These are phyloP conservation scores for Aythya baeri DNA, from an alignment of 2,113 vertebrate species.

Conservation along the genomic window DNA sequence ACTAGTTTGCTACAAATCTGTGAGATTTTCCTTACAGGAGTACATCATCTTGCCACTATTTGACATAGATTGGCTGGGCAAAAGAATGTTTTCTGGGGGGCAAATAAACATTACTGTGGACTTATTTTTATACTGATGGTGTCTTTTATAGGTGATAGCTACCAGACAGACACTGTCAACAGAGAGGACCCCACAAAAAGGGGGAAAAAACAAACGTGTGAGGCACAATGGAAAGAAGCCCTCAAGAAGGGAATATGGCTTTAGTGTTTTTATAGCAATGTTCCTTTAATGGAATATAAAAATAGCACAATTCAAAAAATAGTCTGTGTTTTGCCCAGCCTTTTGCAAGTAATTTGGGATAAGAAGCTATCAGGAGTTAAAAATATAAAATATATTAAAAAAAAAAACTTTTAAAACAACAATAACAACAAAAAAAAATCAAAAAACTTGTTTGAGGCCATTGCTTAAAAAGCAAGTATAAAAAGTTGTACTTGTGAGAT, in stretches of 20 bases:
- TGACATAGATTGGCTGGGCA: slow-evolving; percentile 72
- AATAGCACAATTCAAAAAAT: slow-evolving; percentile 57
- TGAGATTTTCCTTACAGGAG: slow-evolving; percentile 77
- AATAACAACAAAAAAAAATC: background rate
- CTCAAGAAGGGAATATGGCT: slow-evolving; percentile 66
- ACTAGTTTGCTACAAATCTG: slow-evolving; percentile 78
- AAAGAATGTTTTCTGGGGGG: slow-evolving; percentile 68
- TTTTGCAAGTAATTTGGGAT: slow-evolving; percentile 80
- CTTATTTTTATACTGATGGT: slow-evolving; percentile 72
- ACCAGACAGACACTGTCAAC: slow-evolving; percentile 54
- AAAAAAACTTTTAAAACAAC: background rate
- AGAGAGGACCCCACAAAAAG: slow-evolving; percentile 41
- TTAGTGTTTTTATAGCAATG: slow-evolving; percentile 68
- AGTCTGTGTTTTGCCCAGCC: slow-evolving; percentile 75
- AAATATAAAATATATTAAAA: background rate
- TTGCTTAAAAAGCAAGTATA: slow-evolving; percentile 44
- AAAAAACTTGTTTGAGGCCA: slow-evolving; percentile 58
- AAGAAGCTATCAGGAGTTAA: slow-evolving; percentile 77
- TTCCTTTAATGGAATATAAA: slow-evolving; percentile 55
- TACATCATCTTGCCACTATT: slow-evolving; percentile 75
- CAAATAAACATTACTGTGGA: slow-evolving; percentile 69
- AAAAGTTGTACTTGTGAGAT: slow-evolving; percentile 32
- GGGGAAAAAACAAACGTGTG: slow-evolving; percentile 30
- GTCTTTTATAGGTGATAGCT: slow-evolving; percentile 68
- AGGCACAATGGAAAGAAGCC: slow-evolving; percentile 62